Base-by-base conservation (phyloP, 1,140 invertebrate species). In the Coelopa frigida region DNA sequence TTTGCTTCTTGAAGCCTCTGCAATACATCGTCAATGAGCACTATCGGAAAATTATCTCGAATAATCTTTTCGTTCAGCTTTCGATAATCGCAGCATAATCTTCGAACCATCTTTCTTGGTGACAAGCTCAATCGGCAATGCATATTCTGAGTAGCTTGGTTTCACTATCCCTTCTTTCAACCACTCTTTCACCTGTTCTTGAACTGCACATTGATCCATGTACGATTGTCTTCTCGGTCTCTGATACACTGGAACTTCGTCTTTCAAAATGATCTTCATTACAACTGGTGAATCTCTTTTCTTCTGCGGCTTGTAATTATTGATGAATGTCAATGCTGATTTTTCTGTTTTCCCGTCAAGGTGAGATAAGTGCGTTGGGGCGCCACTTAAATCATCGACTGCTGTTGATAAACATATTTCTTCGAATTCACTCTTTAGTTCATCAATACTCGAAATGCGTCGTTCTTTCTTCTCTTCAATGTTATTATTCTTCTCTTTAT, bases 121-220 rank as follows among this genome's bases (percentile, higher is more conserved):
- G 0, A 58, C 58, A 36, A 61, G 24, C 6, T 59, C 52, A 2
- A 59, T 52, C 6, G 57, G 58, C 17, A 54, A 58, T 6, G 58
- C 57, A 46, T 46, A 50, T 5, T 36, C 26, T 20, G 44, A 50
- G 8, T 17, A 24, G 45, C 58, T 62, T 31, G 54, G 44, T 22
- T 45, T 31, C 14, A 71, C 60, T 15, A 70, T 56, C n/a, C 46
- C 51, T n/a, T 56, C 27, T 3, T 49, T 14, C 29, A 66, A 35
- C 54, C 65, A 65, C 26, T 66, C 52, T 21, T 56, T 40, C 20
- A 68, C 41, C 42, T 68, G 65, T 14, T 52, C 41, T 23, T 59
- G 36, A 22, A 69, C 49, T 23, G 56, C 35, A 15, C 43, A 7
- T 36, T 65, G 56, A 39, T 69, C 64, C 11, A 33, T 22, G 33